These are phyloP conservation scores for Drosophila sechellia DNA, from an alignment of 1,140 invertebrate species.

Conservation along the genomic window DNA sequence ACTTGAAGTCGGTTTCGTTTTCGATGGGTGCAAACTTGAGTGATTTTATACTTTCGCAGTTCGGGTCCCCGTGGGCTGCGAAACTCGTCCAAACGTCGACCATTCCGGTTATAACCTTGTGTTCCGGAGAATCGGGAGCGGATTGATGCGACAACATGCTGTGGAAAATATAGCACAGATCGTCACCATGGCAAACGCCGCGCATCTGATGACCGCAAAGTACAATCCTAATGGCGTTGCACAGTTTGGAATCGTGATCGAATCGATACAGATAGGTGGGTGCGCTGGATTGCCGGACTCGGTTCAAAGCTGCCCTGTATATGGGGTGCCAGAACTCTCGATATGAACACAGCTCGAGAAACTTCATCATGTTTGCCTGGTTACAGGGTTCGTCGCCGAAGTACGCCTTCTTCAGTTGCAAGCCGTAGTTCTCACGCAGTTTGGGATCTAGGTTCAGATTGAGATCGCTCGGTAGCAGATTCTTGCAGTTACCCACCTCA, in stretches of 20 bases:
- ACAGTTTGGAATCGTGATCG: constrained; percentile 78
- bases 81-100: constrained; percentile 85
- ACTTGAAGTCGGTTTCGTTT: constrained; percentile 65
- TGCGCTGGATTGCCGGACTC: constrained; percentile 61
- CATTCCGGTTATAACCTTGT: constrained; percentile 84
- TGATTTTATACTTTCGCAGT: constrained; percentile 62
- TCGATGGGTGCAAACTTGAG: constrained; percentile 75
- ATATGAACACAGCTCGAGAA: constrained; percentile 77
- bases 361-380: constrained; percentile 68
- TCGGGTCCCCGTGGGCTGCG: constrained; percentile 82
- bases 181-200: constrained; percentile 88
- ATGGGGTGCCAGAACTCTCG: constrained; percentile 85
- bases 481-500: constrained; percentile 68
- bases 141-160: constrained; percentile 84
- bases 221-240: constrained; percentile 75
- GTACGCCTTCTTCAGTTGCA: constrained; percentile 64
- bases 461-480: constrained; percentile 69
- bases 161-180: constrained; percentile 88
- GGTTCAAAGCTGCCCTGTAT: constrained; percentile 71
- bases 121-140: constrained; percentile 67
- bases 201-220: constrained; percentile 72
- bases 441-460: constrained; percentile 51
- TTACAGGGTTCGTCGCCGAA: constrained; percentile 71
- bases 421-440: constrained; percentile 52
- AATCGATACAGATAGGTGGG: constrained; percentile 85